Evolutionary conservation across 2,888 invertebrate genomes (phyloP).

Genomic region (Charanyca ferruginea): DNA sequence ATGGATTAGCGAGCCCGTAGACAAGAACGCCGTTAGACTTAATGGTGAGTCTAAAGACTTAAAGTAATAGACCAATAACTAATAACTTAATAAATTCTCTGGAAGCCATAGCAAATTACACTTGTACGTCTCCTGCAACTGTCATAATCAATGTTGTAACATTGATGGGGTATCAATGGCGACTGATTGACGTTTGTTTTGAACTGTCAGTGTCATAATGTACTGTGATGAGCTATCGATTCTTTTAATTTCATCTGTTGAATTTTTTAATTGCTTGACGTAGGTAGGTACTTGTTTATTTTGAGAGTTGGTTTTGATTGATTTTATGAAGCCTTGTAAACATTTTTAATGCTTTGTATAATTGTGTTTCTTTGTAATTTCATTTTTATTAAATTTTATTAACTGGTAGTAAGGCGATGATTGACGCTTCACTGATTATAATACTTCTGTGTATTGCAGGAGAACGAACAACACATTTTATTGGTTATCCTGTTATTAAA

Average conservation of each 20-base stretch:
- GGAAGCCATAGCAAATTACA: slow-evolving; percentile 28
- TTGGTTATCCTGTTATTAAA: too few species aligned
- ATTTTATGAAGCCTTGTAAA: slow-evolving; percentile 42
- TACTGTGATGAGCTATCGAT: slow-evolving; percentile 22
- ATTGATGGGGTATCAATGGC: slow-evolving; percentile 49
- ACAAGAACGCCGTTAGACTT: not conserved
- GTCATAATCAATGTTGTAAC: slow-evolving; percentile 44
- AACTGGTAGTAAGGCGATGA: slow-evolving; percentile 25
- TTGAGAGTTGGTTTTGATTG: slow-evolving; percentile 35
- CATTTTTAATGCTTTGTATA: slow-evolving; percentile 28
- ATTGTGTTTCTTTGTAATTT: slow-evolving; percentile 31
- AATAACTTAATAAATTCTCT: slow-evolving; percentile 20
- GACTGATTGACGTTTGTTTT: slow-evolving; percentile 54
- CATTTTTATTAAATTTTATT: slow-evolving; percentile 33
- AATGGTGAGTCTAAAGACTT: not conserved
- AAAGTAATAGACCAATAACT: slow-evolving; percentile 32
- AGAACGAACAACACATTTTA: not conserved
- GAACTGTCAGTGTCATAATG: slow-evolving; percentile 33
- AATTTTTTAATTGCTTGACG: slow-evolving; percentile 41
- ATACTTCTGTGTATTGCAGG: not conserved
- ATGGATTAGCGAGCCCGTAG: not conserved
- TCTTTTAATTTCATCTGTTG: slow-evolving; percentile 28
- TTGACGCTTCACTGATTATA: slow-evolving; percentile 31
- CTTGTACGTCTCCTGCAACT: slow-evolving; percentile 12
- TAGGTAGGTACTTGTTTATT: not conserved